These are phyloP conservation scores for Adelognathus sp. DNA, from an alignment of 2,888 invertebrate species.

Conservation along the genomic window DNA sequence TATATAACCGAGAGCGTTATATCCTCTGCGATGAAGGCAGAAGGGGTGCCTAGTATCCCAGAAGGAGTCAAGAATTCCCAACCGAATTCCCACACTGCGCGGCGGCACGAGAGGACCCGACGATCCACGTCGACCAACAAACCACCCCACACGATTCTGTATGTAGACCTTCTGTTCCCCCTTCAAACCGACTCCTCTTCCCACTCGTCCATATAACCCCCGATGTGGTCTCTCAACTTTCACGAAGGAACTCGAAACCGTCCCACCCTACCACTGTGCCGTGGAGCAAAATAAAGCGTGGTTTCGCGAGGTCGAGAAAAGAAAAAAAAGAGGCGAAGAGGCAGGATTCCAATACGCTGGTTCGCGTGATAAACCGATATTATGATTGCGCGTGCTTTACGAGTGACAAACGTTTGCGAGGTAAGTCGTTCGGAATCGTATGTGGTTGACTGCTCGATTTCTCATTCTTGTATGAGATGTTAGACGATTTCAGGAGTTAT, in stretches of 20 bases:
- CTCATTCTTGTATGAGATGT: background rate
- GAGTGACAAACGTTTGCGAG: slow-evolving; percentile 25
- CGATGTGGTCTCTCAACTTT: slow-evolving; percentile 48
- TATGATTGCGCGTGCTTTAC: slow-evolving; percentile 46
- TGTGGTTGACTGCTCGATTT: background rate
- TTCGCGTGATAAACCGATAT: slow-evolving; percentile 46
- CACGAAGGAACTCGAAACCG: slow-evolving; percentile 38
- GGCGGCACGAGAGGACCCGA: background rate
- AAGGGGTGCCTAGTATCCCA: background rate
- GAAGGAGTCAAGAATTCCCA: slow-evolving; percentile 31
- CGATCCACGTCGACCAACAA: background rate
- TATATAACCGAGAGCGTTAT: slow-evolving; percentile 35
- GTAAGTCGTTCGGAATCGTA: slow-evolving; percentile 30
- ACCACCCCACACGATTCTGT: slow-evolving; percentile 50
- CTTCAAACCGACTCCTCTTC: slow-evolving; percentile 11
- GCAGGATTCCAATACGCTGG: slow-evolving; percentile 29
- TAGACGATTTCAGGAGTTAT: background rate
- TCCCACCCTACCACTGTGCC: too few relatives aligned
- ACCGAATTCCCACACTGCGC: slow-evolving; percentile 14
- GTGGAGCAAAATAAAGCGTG: slow-evolving; percentile 43
- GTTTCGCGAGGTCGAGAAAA: background rate
- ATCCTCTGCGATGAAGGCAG: slow-evolving; percentile 20
- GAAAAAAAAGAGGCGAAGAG: slow-evolving; percentile 2
- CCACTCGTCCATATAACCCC: slow-evolving; percentile 15
- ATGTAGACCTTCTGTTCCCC: slow-evolving; percentile 8